A percentile compares a stretch with the other conserved stretches of the same genome.
phyloP scores from a whole-genome alignment of 92 coral and sea anemone species.

The Epizoanthus rinbou region DNA sequence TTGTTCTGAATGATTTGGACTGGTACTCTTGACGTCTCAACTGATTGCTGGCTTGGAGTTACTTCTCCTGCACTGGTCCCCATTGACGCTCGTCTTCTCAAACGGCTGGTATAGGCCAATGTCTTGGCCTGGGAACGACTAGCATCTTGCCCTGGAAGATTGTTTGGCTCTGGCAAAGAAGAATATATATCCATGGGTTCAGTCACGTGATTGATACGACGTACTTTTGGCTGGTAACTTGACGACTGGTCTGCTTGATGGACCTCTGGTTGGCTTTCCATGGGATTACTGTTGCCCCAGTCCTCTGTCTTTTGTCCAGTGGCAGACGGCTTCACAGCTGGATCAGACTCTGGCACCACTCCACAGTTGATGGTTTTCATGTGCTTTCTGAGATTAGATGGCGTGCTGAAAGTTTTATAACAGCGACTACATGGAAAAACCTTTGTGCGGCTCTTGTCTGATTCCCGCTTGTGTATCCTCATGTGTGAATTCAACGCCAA shows the following conservation, averaged over 20 bases:
- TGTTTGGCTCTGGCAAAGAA: neutral
- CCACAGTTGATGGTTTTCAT: neutral
- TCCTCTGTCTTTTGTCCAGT: neutral
- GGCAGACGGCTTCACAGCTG: neutral
- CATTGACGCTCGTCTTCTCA: neutral
- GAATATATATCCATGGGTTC: neutral
- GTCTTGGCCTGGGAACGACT: neutral
- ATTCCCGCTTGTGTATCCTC: slow-evolving; percentile 13
- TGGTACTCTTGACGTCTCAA: too few species aligned
- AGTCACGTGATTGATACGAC: neutral
- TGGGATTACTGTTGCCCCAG: neutral
- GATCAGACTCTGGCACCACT: neutral
- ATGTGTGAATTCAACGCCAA: slow-evolving; percentile 28
- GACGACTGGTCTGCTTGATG: neutral
- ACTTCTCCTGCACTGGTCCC: neutral
- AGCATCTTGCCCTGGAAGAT: neutral
- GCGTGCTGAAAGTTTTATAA: slow-evolving; percentile 1
- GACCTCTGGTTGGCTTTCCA: neutral
- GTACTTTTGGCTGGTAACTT: neutral
- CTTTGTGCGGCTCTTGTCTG: neutral
- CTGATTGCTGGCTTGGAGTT: too few species aligned
- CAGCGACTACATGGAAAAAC: neutral
- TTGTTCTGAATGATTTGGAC: neutral
- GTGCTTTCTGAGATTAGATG: slow-evolving; percentile 30
- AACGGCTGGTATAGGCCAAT: neutral